Percentiles rank a stretch among this genome's conserved stretches.
These are phyloP conservation scores for Synodontis membranacea DNA, from an alignment of 2,113 vertebrate genomes.

Conservation along the genomic window DNA sequence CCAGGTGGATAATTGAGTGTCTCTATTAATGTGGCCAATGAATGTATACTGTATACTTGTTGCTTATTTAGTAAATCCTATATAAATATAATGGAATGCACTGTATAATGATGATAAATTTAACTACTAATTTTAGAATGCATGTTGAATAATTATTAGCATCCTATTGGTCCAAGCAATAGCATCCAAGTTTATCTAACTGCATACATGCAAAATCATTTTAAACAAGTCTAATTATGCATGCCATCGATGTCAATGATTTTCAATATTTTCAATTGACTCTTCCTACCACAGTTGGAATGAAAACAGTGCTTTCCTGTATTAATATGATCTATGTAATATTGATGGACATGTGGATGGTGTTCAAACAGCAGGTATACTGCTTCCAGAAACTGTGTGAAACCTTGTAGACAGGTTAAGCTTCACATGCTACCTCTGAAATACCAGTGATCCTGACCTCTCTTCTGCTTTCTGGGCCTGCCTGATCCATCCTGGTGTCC, in stretches of 20 bases:
- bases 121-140: background rate
- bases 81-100: background rate
- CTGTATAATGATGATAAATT: background rate
- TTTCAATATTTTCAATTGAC: background rate
- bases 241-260: background rate
- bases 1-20: background rate
- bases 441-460: too few relatives aligned
- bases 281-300: background rate
- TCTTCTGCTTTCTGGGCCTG: too few relatives aligned
- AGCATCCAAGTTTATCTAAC: background rate
- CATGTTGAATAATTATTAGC: background rate
- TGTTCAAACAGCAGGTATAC: background rate
- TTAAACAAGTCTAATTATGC: background rate
- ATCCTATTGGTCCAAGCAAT: background rate
- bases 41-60: background rate
- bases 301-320: background rate
- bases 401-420: background rate
- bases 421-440: too few relatives aligned
- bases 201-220: background rate
- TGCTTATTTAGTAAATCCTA: background rate
- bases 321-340: background rate
- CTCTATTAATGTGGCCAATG: background rate
- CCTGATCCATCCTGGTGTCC: too few relatives aligned
- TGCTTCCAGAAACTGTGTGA: background rate
- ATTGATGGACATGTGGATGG: background rate